phyloP scores from a whole-genome alignment of 2,113 vertebrate genomes.

The Antechinus stuartii region DNA sequence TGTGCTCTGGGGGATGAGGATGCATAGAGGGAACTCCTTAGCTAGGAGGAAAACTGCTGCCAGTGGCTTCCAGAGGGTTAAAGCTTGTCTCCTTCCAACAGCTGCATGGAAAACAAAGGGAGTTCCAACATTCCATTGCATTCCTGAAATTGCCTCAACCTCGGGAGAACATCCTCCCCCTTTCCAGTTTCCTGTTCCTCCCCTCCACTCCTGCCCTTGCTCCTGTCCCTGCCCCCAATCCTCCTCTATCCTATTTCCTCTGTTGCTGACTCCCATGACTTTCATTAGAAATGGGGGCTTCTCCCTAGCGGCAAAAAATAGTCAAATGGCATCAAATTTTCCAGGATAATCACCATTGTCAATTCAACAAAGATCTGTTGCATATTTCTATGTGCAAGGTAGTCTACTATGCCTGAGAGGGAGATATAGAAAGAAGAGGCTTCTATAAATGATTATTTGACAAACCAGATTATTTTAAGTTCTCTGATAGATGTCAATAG shows the following conservation, averaged over 20 bases:
- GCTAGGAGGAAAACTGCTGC: not conserved
- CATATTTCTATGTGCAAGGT: fast-evolving
- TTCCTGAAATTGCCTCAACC: not conserved
- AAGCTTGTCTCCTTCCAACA: not conserved
- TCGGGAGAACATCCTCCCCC: not conserved
- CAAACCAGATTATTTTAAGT: not conserved
- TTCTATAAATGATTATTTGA: not conserved
- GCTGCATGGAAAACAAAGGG: not conserved
- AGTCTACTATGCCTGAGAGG: not conserved
- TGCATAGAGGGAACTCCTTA: not conserved
- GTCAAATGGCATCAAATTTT: not conserved
- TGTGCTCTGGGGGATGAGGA: not conserved
- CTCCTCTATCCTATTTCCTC: not conserved
- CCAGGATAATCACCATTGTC: not conserved
- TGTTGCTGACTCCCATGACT: not conserved
- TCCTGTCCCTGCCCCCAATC: not conserved
- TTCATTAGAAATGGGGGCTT: not conserved
- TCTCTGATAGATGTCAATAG: not conserved
- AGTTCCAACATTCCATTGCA: not conserved
- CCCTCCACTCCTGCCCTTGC: not conserved
- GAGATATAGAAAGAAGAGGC: not conserved
- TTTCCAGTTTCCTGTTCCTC: not conserved
- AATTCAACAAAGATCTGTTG: not conserved
- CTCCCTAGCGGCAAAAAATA: not conserved
- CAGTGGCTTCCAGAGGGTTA: not conserved